phyloP scores from a whole-genome alignment of 2,797 vertebrate genomes.

The Schizopygopsis malacanthus region DNA sequence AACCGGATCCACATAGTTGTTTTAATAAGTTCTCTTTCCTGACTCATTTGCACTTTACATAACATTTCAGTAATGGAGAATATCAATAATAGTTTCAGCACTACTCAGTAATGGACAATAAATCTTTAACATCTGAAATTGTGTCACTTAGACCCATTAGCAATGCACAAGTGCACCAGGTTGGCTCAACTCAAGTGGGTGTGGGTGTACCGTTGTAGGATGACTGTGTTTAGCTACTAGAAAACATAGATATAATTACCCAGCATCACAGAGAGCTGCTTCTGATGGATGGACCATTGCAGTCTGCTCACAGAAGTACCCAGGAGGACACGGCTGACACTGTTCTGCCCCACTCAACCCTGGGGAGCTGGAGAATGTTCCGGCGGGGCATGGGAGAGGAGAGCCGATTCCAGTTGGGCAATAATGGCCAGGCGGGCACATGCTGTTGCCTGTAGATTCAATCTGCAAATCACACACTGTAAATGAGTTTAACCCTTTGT shows the following conservation, averaged over 20 bases:
- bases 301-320: constrained; percentile 81
- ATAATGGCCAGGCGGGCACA: constrained; percentile 88
- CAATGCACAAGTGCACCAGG: constrained; percentile 12
- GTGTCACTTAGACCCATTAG: constrained; percentile 44
- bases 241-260: constrained; percentile 73
- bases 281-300: constrained; percentile 77
- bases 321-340: constrained; percentile 85
- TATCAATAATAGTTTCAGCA: not conserved
- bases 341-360: constrained; percentile 79
- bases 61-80: not conserved
- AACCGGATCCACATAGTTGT: not conserved
- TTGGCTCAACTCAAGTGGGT: constrained; percentile 41
- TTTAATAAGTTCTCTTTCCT: constrained; percentile 4
- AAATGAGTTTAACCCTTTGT: constrained; percentile 1
- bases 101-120: constrained; percentile 25
- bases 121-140: constrained; percentile 23
- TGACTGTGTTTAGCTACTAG: constrained; percentile 2
- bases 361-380: constrained; percentile 78
- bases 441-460: constrained; percentile 75
- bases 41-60: constrained; percentile 14
- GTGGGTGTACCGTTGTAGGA: constrained; percentile 46
- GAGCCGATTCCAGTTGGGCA: constrained; percentile 82
- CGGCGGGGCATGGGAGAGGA: constrained; percentile 85
- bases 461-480: constrained; percentile 70
- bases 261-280: constrained; percentile 80